Evolutionary conservation across 2,113 vertebrate species (phyloP).

Genomic region (Numida meleagris): DNA sequence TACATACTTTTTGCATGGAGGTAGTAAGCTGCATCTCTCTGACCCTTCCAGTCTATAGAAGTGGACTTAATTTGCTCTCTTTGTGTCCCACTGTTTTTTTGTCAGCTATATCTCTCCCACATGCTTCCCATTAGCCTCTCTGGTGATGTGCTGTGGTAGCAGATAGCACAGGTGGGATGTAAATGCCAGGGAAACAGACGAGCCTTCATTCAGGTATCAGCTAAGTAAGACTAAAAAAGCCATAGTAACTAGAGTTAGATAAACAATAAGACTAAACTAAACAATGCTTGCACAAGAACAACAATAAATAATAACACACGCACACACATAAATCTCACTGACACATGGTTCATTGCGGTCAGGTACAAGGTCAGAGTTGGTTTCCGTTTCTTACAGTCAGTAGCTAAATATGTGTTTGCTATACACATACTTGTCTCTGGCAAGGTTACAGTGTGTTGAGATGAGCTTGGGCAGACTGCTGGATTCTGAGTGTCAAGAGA

Average conservation of each 20-base stretch:
- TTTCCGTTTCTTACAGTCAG: background rate
- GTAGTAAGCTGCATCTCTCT: background rate
- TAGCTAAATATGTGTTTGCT: background rate
- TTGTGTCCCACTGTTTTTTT: background rate
- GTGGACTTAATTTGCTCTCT: background rate
- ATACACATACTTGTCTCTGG: rapidly evolving
- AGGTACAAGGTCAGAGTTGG: background rate
- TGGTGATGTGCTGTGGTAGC: no score
- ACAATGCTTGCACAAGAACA: background rate
- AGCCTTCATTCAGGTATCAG: background rate
- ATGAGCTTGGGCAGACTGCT: background rate
- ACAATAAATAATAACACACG: background rate
- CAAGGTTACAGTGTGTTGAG: background rate
- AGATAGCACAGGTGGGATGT: background rate
- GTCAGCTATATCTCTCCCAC: background rate
- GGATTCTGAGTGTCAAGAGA: background rate
- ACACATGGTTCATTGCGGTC: rapidly evolving
- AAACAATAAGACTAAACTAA: background rate
- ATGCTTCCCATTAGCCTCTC: background rate
- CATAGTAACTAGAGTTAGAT: background rate
- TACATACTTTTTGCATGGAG: background rate
- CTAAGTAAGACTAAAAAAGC: background rate
- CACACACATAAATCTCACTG: background rate
- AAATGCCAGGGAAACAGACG: background rate
- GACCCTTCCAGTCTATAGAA: background rate